A percentile compares a stretch with the other conserved stretches of the same genome.
Conservation (phyloP, 2,113 vertebrate species). For the Oncorhynchus keta region DNA sequence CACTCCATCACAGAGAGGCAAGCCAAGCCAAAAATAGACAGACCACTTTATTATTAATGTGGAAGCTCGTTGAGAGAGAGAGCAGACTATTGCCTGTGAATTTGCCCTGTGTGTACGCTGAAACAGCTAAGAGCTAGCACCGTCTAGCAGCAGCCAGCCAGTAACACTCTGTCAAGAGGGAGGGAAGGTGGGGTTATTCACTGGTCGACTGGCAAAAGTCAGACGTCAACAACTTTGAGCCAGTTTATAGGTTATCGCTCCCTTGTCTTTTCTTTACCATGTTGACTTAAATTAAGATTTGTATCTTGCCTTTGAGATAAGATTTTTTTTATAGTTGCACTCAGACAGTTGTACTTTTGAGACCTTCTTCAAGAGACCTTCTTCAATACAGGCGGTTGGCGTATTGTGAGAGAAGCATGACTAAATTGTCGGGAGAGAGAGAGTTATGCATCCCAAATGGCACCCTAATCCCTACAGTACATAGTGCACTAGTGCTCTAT, state of each 20-base stretch:
- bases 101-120: background rate
- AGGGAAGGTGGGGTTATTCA: too few species aligned
- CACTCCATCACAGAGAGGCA: slow-evolving; percentile 30
- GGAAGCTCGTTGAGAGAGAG: slow-evolving; percentile 18
- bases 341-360: background rate
- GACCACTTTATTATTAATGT: slow-evolving; percentile 49
- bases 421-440: background rate
- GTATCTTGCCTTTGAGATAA: background rate
- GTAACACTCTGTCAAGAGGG: too few species aligned
- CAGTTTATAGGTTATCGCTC: background rate
- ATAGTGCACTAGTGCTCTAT: too few species aligned
- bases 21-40: slow-evolving; percentile 33
- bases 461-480: too few species aligned
- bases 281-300: background rate
- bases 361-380: background rate
- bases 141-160: background rate
- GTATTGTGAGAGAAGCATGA: background rate
- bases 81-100: slow-evolving; percentile 30
- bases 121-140: background rate
- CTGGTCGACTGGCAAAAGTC: too few species aligned
- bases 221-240: background rate
- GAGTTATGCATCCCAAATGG: too few species aligned
- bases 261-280: background rate
- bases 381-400: slow-evolving; percentile 9
- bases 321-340: background rate